Percentiles rank a stretch among this genome's conserved stretches.
Evolutionary conservation across 1,140 invertebrate species (phyloP).

Genomic region (Diorhabda elongata): DNA sequence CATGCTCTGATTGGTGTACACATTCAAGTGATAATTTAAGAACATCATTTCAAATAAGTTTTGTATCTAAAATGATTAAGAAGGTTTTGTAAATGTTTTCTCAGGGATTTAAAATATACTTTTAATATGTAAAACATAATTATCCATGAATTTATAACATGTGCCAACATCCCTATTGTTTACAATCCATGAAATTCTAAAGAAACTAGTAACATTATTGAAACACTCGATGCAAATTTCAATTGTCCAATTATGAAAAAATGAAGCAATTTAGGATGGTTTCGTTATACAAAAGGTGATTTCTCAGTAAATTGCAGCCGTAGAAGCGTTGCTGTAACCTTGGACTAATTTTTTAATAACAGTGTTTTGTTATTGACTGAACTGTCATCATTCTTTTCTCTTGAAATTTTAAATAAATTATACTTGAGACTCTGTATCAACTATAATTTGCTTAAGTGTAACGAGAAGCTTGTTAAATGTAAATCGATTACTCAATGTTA

Average conservation of each 20-base stretch:
- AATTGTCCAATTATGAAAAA: conserved; percentile 11
- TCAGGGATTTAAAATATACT: too few relatives aligned
- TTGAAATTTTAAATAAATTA: background rate
- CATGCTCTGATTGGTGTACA: too few relatives aligned
- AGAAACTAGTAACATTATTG: background rate
- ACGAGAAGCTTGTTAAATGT: too few relatives aligned
- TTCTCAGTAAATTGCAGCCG: background rate
- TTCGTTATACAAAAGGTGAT: conserved; percentile 9
- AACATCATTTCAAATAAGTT: too few relatives aligned
- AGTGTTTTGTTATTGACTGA: background rate
- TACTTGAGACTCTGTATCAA: background rate
- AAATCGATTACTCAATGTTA: too few relatives aligned
- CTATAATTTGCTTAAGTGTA: too few relatives aligned
- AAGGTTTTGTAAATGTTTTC: too few relatives aligned
- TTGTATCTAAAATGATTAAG: too few relatives aligned
- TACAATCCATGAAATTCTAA: background rate
- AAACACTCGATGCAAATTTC: conserved; percentile 9
- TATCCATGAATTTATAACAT: too few relatives aligned
- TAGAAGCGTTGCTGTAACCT: background rate
- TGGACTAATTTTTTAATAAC: conserved; percentile 1
- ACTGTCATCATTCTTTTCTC: conserved; percentile 2
- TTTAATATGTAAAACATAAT: too few relatives aligned
- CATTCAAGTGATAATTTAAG: too few relatives aligned
- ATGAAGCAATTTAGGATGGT: conserved; percentile 11
- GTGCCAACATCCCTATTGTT: background rate